Base-by-base conservation (phyloP, 35 echinoderm and acorn worm species). In the Lytechinus pictus region DNA sequence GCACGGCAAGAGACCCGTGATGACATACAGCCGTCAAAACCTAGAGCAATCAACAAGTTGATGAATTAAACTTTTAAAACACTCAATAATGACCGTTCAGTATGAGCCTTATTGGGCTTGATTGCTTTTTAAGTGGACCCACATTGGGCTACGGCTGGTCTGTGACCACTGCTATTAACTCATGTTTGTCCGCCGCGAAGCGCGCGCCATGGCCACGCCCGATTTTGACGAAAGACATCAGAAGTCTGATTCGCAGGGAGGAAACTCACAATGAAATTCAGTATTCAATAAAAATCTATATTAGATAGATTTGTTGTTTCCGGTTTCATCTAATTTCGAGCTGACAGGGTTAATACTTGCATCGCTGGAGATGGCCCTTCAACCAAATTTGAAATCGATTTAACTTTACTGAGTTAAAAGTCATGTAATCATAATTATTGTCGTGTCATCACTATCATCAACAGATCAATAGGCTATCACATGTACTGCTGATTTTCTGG, bases 31-130 rank as follows among this genome's bases (percentile, higher is more conserved):
- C 13, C 53, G 92, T 93, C 92, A 57, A 57, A 93, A 14, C 52
- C 10, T 10, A 93, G 6, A 57, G 7, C 27, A 90, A 52, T 93
- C 92, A 93, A 93, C 92, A 93, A 54, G 92, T 93, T 93, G 92
- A 93, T 53, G 53, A 79, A 79, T 79, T 79, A 79, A 79, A 79
- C 19, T 3, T 24, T 24, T 7, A 93, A 57, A 55, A 93, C 19
- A 54, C 55, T 10, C 55, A 3, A 28, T 93, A 54, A 57, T 93
- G n/a, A 90, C 88, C 21, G 29, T 28, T 52, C 33, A 33, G 88
- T 54, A 44, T 52, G 88, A 16, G 16, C 10, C 52, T 52, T 44
- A 90, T 90, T 90, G 88, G 88, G 9, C 11, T 44, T 90, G 28
- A 90, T 90, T 44, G 88, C 52, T 13, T 19, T 90, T 90, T 90